These are phyloP conservation scores for Bemisia tabaci DNA, from an alignment of 1,140 invertebrate genomes.

Conservation along the genomic window DNA sequence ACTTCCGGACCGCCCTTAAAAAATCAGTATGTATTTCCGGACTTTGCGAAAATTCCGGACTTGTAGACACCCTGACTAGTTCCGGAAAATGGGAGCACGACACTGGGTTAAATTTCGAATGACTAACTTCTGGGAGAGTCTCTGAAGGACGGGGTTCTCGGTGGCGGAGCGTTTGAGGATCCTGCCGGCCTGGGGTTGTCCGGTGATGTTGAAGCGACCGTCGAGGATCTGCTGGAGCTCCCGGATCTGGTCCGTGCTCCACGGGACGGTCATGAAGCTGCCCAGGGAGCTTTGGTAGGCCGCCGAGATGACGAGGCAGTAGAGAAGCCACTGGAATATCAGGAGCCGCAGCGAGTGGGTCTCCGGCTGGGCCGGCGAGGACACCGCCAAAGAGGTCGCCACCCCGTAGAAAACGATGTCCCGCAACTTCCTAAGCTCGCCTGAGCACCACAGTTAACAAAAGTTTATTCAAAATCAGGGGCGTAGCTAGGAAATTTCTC, in stretches of 20 bases:
- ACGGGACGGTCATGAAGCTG: constrained; percentile 16
- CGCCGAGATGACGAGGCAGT: constrained; percentile 10
- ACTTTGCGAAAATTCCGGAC: too few relatives aligned
- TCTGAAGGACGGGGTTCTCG: constrained; percentile 1
- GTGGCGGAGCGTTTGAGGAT: constrained; percentile 13
- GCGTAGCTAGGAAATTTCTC: too few relatives aligned
- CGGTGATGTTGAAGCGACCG: constrained; percentile 7
- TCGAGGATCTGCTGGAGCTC: constrained; percentile 11
- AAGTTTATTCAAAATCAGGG: constrained; percentile 3
- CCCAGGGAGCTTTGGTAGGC: constrained; percentile 14
- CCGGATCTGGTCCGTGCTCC: constrained; percentile 11
- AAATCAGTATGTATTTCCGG: too few relatives aligned
- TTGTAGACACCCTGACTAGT: too few relatives aligned
- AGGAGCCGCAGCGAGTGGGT: constrained; percentile 1
- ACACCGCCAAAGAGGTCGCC: constrained; percentile 3
- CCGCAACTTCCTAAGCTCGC: constrained; percentile 1
- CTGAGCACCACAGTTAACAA: constrained; percentile 7
- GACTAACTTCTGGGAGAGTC: constrained; percentile 1
- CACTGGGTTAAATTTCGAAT: too few relatives aligned
- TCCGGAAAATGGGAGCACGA: too few relatives aligned
- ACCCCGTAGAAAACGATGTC: constrained; percentile 4
- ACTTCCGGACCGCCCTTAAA: too few relatives aligned
- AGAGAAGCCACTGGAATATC: constrained; percentile 6
- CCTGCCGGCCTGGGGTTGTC: constrained; percentile 11
- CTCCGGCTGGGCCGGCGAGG: constrained; percentile 4